These are phyloP conservation scores for Alligator sinensis DNA, from an alignment of 2,113 vertebrate species.

Conservation along the genomic window DNA sequence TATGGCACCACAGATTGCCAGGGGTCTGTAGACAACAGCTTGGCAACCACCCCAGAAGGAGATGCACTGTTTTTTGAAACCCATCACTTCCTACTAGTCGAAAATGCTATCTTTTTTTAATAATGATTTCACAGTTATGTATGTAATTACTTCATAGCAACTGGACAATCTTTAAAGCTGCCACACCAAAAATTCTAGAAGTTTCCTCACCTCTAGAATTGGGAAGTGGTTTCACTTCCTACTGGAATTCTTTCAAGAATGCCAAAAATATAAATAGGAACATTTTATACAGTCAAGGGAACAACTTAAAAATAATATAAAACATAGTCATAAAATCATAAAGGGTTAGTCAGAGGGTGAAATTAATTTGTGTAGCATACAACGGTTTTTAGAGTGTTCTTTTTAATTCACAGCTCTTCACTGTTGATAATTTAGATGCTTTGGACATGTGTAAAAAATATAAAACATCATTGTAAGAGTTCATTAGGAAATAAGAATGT, in stretches of 20 bases:
- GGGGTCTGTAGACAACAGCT: too few relatives aligned
- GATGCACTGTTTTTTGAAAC: not conserved
- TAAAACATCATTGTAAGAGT: not conserved
- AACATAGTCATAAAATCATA: not conserved
- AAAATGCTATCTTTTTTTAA: not conserved
- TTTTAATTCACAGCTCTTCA: not conserved
- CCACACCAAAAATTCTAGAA: not conserved
- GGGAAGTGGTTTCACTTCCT: not conserved
- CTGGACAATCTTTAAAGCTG: not conserved
- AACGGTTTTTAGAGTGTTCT: not conserved
- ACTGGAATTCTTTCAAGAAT: not conserved
- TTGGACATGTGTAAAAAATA: not conserved
- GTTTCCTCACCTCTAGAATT: not conserved
- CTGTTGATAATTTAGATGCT: not conserved
- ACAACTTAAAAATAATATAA: not conserved
- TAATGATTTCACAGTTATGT: not conserved
- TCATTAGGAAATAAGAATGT: not conserved
- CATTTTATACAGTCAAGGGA: not conserved
- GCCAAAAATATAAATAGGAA: not conserved
- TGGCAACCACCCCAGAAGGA: too few relatives aligned
- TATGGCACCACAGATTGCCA: too few relatives aligned
- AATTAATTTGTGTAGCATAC: not conserved
- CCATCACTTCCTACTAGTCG: not conserved
- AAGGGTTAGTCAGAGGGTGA: not conserved
- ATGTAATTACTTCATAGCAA: not conserved